These are phyloP conservation scores for Eupithecia vulgata DNA, from an alignment of 2,888 invertebrate species.

Conservation along the genomic window DNA sequence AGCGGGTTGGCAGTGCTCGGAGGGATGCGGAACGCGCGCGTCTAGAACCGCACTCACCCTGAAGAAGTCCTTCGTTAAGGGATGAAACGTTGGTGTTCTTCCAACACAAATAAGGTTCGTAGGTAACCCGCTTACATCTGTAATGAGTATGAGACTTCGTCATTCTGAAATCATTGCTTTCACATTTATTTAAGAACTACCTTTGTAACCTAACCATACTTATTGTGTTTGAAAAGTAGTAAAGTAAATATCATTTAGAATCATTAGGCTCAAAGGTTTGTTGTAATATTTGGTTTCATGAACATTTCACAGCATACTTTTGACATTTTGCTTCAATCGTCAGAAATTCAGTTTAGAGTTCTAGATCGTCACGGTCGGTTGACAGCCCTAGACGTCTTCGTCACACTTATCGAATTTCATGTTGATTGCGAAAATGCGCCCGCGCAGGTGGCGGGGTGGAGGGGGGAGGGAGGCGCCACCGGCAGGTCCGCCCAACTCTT, in stretches of 20 bases:
- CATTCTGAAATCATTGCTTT: background rate
- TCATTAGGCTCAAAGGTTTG: background rate
- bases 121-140: too few relatives aligned
- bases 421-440: slow-evolving; percentile 73
- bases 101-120: too few relatives aligned
- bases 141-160: too few relatives aligned
- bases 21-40: too few relatives aligned
- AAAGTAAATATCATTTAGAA: too few relatives aligned
- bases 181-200: background rate
- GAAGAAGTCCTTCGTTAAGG: too few relatives aligned
- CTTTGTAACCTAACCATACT: background rate
- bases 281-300: background rate
- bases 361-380: background rate
- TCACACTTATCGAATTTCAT: slow-evolving; percentile 54
- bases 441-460: slow-evolving; percentile 64
- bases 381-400: slow-evolving; percentile 34
- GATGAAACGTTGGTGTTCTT: too few relatives aligned
- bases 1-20: too few relatives aligned
- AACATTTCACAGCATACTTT: background rate
- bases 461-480: slow-evolving; percentile 58
- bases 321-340: background rate
- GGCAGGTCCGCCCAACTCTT: slow-evolving; percentile 80
- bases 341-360: background rate
- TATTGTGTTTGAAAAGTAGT: background rate
- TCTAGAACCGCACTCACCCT: too few relatives aligned